Evolutionary conservation across 2,113 vertebrate species (phyloP).

Genomic region (Anthoscopus minutus): DNA sequence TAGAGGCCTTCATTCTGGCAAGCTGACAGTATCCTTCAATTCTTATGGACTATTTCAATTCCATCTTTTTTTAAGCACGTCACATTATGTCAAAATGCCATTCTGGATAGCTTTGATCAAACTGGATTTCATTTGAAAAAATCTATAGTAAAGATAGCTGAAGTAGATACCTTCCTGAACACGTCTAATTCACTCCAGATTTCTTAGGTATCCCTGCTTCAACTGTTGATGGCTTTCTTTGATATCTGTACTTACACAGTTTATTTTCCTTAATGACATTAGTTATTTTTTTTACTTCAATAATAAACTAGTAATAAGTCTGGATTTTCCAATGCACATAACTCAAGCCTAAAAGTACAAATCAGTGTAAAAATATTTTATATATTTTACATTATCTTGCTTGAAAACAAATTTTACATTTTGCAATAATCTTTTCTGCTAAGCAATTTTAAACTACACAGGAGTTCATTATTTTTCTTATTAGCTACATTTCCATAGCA

Average conservation of each 20-base stretch:
- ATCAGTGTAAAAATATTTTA: neutral
- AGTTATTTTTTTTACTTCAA: neutral
- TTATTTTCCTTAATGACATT: neutral
- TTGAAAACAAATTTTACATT: slow-evolving; percentile 1
- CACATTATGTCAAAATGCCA: neutral
- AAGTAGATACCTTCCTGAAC: neutral
- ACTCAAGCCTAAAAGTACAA: neutral
- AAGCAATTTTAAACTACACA: neutral
- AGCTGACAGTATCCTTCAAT: neutral
- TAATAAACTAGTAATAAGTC: neutral
- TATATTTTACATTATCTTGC: neutral
- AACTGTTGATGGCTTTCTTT: neutral
- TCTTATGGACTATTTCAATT: neutral
- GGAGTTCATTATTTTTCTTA: slow-evolving; percentile 36
- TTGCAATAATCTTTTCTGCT: neutral
- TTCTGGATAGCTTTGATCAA: neutral
- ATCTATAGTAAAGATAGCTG: neutral
- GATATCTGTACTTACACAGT: neutral
- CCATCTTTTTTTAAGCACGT: neutral
- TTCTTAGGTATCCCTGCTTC: neutral
- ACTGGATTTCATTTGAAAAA: neutral
- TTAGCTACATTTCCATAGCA: slow-evolving; percentile 18
- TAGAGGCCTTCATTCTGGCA: neutral
- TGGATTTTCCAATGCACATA: neutral
- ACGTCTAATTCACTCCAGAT: neutral